Evolutionary conservation across 1,140 invertebrate species (phyloP).

Genomic region (Calephelis virginiensis): DNA sequence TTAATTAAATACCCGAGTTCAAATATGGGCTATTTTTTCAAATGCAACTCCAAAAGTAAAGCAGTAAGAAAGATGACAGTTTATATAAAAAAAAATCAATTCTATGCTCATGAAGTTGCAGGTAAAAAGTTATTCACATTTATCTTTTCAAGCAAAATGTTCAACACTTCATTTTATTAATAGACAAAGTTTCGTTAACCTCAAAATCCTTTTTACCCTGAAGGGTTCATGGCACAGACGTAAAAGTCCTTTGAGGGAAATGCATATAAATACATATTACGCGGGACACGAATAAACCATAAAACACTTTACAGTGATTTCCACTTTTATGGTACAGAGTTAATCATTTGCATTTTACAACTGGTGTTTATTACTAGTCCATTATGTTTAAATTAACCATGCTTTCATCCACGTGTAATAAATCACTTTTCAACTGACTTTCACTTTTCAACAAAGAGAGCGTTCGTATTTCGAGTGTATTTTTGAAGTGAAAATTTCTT

Average conservation of each 20-base stretch:
- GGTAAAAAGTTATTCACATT: not conserved
- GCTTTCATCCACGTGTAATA: no score
- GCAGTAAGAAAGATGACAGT: no score
- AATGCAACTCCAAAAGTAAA: no score
- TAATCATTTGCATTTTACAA: constrained; percentile 11
- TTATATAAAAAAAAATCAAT: no score
- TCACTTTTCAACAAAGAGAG: no score
- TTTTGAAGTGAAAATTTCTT: no score
- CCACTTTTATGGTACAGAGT: constrained; percentile 6
- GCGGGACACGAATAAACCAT: not conserved
- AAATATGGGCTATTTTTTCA: no score
- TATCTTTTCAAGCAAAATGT: not conserved
- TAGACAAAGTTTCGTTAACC: constrained; percentile 6
- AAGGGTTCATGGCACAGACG: not conserved
- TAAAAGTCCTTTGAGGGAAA: not conserved
- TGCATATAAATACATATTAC: not conserved
- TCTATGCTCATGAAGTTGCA: not conserved
- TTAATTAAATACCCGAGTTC: no score
- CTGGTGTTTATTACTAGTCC: not conserved
- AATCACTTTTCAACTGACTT: no score
- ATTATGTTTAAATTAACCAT: not conserved
- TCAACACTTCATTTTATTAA: not conserved
- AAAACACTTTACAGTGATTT: constrained; percentile 3
- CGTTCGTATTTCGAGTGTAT: no score
- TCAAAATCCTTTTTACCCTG: not conserved